These are phyloP conservation scores for Dermolepida albohirtum DNA, from an alignment of 2,888 invertebrate species.

Conservation along the genomic window DNA sequence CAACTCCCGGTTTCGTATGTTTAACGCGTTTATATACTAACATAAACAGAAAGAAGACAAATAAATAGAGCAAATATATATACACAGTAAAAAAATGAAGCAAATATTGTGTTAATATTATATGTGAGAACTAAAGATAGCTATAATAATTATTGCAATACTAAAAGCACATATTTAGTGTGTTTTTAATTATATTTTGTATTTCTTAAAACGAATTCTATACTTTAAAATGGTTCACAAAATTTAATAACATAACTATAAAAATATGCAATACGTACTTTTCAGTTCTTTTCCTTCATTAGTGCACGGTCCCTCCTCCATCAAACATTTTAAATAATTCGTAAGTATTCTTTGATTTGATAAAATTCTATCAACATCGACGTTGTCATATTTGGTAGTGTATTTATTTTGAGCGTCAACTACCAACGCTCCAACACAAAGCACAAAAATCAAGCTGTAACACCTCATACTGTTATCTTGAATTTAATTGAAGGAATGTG, in stretches of 20 bases:
- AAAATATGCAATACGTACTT: conserved; percentile 65
- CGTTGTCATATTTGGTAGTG: conserved; percentile 68
- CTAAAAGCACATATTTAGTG: no score
- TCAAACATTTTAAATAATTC: conserved; percentile 73
- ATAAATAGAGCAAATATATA: no score
- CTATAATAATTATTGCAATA: no score
- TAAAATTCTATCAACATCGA: conserved; percentile 71
- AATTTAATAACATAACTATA: conserved; percentile 12
- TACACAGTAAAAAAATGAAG: no score
- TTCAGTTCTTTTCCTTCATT: conserved; percentile 71
- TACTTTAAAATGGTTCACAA: no score
- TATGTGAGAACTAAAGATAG: no score
- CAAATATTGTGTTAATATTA: no score
- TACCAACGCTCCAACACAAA: conserved; percentile 47
- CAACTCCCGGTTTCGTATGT: no score
- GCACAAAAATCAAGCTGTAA: conserved; percentile 32
- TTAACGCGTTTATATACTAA: no score
- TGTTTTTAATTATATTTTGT: no score
- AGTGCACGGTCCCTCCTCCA: conserved; percentile 72
- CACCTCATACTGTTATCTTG: conserved; percentile 25
- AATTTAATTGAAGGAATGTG: conserved; percentile 40
- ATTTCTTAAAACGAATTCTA: no score
- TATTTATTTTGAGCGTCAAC: conserved; percentile 59
- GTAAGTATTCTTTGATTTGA: conserved; percentile 69
- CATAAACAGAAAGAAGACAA: no score